Conservation (phyloP, 1,140 invertebrate species). For the Aphelinus certus region DNA sequence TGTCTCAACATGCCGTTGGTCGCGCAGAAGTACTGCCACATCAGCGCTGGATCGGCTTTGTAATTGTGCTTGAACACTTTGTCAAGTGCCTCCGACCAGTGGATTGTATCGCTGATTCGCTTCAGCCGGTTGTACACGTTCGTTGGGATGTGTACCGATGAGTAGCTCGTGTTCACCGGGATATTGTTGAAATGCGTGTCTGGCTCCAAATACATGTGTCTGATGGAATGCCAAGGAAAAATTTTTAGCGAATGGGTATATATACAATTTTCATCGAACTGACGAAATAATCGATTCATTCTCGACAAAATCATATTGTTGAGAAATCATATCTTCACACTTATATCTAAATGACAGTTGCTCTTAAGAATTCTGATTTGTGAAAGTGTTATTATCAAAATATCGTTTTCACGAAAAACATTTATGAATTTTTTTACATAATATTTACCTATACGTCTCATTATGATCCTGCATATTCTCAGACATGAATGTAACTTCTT, state of each 20-base stretch:
- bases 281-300: too few species aligned
- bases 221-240: background rate
- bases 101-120: constrained; percentile 77
- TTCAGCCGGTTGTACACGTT: constrained; percentile 86
- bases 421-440: too few species aligned
- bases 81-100: constrained; percentile 88
- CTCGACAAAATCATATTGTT: too few species aligned
- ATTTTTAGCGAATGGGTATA: too few species aligned
- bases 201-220: constrained; percentile 70
- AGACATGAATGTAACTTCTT: constrained; percentile 31
- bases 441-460: constrained; percentile 22
- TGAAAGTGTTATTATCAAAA: too few species aligned
- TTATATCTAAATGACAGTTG: too few species aligned
- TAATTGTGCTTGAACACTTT: constrained; percentile 87
- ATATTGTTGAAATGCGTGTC: constrained; percentile 88
- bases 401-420: too few species aligned
- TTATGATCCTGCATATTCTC: constrained; percentile 39
- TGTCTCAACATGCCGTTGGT: constrained; percentile 90
- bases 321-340: too few species aligned
- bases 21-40: constrained; percentile 97
- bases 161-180: constrained; percentile 82
- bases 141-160: constrained; percentile 92
- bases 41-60: constrained; percentile 84
- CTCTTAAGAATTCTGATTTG: too few species aligned
- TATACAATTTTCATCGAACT: too few species aligned